Percentiles rank a stretch among this genome's conserved stretches.
Evolutionary conservation across 2,888 invertebrate species (phyloP).

Genomic region (Ochropleura plecta): DNA sequence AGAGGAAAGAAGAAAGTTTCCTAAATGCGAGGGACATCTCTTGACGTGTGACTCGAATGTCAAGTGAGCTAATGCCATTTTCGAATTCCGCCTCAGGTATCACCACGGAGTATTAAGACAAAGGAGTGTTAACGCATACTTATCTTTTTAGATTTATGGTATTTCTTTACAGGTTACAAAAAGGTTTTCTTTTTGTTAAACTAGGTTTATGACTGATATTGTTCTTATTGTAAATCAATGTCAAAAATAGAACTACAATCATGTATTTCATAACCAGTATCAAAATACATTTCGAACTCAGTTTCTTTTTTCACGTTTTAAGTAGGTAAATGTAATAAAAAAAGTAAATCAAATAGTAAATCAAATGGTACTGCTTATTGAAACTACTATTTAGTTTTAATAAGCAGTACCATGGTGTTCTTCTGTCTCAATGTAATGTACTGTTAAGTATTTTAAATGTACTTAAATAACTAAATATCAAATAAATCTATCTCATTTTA

Average conservation of each 20-base stretch:
- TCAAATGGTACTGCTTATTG: no score
- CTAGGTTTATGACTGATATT: neutral
- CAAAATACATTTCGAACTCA: neutral
- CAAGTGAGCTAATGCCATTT: constrained; percentile 60
- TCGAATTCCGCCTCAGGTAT: constrained; percentile 53
- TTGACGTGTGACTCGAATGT: constrained; percentile 58
- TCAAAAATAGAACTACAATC: neutral
- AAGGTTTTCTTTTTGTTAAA: neutral
- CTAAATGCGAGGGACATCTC: constrained; percentile 48
- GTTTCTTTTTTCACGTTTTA: neutral
- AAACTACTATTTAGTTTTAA: no score
- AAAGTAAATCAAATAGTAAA: no score
- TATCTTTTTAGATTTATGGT: neutral
- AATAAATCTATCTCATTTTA: neutral
- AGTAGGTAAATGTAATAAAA: no score
- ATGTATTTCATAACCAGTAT: neutral
- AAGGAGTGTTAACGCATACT: constrained; percentile 11
- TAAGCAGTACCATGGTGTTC: no score
- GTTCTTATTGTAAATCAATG: neutral
- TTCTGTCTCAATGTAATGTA: no score
- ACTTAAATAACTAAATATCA: no score
- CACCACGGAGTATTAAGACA: neutral
- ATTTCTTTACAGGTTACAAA: neutral
- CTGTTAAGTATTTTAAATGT: no score
- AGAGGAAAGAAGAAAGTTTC: constrained; percentile 25